Conservation (phyloP, 2,797 vertebrate genomes). For the Dipus sagitta region DNA sequence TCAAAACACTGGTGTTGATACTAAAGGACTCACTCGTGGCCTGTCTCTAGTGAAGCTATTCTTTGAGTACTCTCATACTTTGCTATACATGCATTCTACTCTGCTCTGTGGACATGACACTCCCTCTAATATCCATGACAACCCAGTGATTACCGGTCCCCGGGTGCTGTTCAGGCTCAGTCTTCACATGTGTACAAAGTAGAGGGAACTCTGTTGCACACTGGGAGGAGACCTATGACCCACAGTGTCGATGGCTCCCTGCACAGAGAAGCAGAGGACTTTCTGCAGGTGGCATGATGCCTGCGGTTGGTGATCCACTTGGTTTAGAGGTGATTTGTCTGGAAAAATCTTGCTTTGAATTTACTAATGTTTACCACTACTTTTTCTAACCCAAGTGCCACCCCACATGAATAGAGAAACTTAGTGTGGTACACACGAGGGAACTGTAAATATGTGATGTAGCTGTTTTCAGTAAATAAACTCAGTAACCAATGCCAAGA, state of each 20-base stretch:
- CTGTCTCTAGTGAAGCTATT: neutral
- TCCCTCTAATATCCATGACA: neutral
- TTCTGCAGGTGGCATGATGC: neutral
- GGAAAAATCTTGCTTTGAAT: conserved; percentile 42
- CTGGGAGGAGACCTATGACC: neutral
- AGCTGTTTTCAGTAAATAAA: conserved; percentile 62
- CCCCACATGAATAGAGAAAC: neutral
- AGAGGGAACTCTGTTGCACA: neutral
- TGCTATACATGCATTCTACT: neutral
- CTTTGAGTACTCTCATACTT: neutral
- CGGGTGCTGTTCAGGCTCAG: conserved; percentile 2
- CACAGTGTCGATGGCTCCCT: neutral
- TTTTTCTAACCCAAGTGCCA: conserved; percentile 53
- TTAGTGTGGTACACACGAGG: neutral
- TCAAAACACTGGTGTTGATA: neutral
- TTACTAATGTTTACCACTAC: conserved; percentile 33
- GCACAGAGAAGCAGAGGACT: neutral
- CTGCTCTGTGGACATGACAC: neutral
- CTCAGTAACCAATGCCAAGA: conserved; percentile 22
- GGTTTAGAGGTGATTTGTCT: conserved; percentile 18
- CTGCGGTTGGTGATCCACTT: conserved; percentile 9
- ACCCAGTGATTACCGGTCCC: conserved; percentile 5
- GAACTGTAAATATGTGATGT: conserved; percentile 46
- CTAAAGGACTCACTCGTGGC: neutral
- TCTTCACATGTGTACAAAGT: neutral